Conservation (phyloP, 1,140 invertebrate genomes). For the Nylanderia fulva region DNA sequence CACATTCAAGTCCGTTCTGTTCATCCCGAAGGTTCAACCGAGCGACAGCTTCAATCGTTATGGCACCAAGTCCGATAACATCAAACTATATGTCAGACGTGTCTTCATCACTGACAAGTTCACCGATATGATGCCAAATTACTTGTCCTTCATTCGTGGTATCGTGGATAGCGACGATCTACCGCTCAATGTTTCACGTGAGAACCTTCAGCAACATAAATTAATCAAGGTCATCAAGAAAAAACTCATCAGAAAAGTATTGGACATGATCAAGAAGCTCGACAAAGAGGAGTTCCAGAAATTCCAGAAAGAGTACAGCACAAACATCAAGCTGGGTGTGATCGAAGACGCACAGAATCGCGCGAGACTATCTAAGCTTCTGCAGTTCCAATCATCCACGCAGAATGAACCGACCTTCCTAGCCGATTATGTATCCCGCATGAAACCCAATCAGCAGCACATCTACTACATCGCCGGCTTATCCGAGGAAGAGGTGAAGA, state of each 20-base stretch:
- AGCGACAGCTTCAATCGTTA: conserved; percentile 98
- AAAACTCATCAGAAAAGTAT: conserved; percentile 98
- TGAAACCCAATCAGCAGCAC: conserved; percentile 98
- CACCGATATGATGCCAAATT: conserved; percentile 99
- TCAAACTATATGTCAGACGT: conserved; percentile 98
- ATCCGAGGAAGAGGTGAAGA: conserved; percentile 94
- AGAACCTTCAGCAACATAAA: conserved; percentile 99
- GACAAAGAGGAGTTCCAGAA: conserved; percentile 95
- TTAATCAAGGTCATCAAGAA: conserved; percentile 99
- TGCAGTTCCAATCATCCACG: conserved; percentile 96
- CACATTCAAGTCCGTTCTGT: conserved; percentile 98
- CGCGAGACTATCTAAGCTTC: conserved; percentile 96
- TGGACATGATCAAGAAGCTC: conserved; percentile 99
- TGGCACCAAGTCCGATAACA: conserved; percentile 97
- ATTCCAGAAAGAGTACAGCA: conserved; percentile 99
- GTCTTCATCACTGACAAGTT: conserved; percentile 99
- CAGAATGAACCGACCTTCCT: conserved; percentile 90
- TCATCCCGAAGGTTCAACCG: conserved; percentile 95
- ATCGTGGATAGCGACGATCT: conserved; percentile 99
- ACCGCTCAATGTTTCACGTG: conserved; percentile 98
- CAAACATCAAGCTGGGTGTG: conserved; percentile 98
- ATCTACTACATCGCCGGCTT: conserved; percentile 99
- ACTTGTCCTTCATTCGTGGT: conserved; percentile 97
- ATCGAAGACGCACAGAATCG: conserved; percentile 99
- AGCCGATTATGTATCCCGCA: conserved; percentile 96